Evolutionary conservation across 2,888 invertebrate genomes (phyloP).

Genomic region (Synanthedon andrenaeformis): DNA sequence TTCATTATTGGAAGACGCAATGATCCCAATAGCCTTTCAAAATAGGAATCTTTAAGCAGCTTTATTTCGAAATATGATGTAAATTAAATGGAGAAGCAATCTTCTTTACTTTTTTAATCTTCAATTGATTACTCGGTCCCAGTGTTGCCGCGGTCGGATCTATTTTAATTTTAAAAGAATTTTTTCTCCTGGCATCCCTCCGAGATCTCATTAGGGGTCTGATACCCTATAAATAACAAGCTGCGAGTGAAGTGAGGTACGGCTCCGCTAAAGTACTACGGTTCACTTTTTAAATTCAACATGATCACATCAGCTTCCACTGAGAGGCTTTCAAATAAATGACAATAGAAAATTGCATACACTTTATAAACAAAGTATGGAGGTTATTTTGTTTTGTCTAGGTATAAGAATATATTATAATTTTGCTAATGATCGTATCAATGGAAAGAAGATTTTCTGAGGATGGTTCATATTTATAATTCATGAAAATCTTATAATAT

Average conservation of each 20-base stretch:
- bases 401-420: no score
- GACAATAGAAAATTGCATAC: no score
- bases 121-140: constrained; percentile 32
- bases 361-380: no score
- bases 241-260: constrained; percentile 4
- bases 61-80: constrained; percentile 9
- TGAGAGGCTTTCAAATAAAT: no score
- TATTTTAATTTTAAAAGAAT: constrained; percentile 48
- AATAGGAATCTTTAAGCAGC: constrained; percentile 10
- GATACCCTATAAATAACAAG: constrained; percentile 17
- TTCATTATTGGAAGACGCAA: no score
- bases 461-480: no score
- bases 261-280: neutral
- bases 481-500: no score
- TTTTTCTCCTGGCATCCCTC: constrained; percentile 26
- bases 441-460: no score
- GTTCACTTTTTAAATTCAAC: neutral
- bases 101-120: constrained; percentile 31
- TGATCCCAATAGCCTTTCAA: no score
- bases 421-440: no score
- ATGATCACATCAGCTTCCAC: neutral
- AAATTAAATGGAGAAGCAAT: constrained; percentile 16
- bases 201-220: constrained; percentile 44
- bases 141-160: constrained; percentile 25
- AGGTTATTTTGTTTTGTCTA: no score